Evolutionary conservation across 2,797 vertebrate species (phyloP).

Genomic region (Tympanoctomys barrerae): DNA sequence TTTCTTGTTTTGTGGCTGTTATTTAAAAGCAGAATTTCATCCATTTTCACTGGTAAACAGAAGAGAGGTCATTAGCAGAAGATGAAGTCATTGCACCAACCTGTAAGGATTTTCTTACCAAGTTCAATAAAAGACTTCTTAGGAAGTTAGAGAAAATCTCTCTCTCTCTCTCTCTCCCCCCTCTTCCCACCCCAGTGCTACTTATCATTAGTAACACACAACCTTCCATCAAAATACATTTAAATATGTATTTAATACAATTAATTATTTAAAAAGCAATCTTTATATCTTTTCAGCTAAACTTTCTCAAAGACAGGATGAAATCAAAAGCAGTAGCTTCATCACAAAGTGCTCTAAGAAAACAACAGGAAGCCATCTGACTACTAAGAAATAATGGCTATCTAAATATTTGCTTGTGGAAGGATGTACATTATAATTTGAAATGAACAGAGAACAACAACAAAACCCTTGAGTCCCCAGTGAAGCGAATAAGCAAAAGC

Average conservation of each 20-base stretch:
- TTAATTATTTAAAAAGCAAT: neutral
- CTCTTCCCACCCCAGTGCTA: neutral
- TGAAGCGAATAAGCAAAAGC: neutral
- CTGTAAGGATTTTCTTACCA: neutral
- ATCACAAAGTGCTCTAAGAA: neutral
- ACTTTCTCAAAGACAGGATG: neutral
- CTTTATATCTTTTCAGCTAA: neutral
- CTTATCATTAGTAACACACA: neutral
- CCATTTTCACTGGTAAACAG: slow-evolving; percentile 34
- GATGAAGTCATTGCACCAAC: neutral
- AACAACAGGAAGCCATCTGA: neutral
- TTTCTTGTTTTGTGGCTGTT: neutral
- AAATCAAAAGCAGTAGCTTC: neutral
- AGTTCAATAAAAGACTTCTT: neutral
- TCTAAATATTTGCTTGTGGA: neutral
- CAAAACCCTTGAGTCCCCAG: neutral
- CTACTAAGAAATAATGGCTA: neutral
- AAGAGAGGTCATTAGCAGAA: slow-evolving; percentile 51
- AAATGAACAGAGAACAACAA: neutral
- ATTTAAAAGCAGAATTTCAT: slow-evolving; percentile 43
- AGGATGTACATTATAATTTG: neutral
- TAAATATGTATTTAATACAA: neutral
- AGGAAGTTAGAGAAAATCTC: neutral
- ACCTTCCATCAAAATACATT: neutral
- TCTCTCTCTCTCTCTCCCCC: neutral